Conservation (phyloP, 64 coral and sea anemone species). For the Cladopsammia gracilis region DNA sequence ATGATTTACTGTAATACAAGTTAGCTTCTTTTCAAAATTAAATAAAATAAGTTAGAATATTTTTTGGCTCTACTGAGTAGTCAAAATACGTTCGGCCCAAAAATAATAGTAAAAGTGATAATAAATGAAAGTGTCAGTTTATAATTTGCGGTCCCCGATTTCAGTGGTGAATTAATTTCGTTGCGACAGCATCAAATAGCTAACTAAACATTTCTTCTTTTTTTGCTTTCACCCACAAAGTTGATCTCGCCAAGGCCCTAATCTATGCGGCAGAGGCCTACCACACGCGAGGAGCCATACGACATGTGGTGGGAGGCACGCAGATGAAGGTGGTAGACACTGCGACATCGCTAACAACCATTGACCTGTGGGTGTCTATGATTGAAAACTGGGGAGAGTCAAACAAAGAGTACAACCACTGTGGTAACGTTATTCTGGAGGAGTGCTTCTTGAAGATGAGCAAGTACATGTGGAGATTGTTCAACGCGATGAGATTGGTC, state of each 20-base stretch:
- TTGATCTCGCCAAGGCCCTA: conserved; percentile 33
- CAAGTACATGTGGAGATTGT: conserved; percentile 85
- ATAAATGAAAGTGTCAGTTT: too few species aligned
- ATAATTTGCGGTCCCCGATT: too few species aligned
- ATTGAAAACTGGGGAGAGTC: too few species aligned
- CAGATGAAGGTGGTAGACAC: conserved; percentile 43
- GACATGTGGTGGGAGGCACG: conserved; percentile 65
- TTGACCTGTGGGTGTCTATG: conserved; percentile 68
- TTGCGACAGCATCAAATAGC: background rate
- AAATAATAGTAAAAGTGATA: too few species aligned
- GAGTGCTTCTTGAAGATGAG: conserved; percentile 76
- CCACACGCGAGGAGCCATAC: too few species aligned
- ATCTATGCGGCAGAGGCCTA: conserved; percentile 15
- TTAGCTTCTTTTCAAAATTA: too few species aligned
- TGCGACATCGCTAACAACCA: background rate
- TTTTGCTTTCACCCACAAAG: conserved; percentile 1
- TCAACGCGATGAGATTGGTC: conserved; percentile 50
- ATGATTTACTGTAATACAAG: too few species aligned
- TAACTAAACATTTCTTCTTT: background rate
- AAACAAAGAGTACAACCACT: conserved; percentile 71
- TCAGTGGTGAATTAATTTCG: background rate
- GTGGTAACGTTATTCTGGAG: background rate
- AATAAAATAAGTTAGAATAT: too few species aligned
- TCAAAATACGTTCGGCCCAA: too few species aligned
- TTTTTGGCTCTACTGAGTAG: too few species aligned